Evolutionary conservation across 2,797 vertebrate species (phyloP), one percentile per base, ranked within the genome.

Genomic region (Microhierax caerulescens): DNA sequence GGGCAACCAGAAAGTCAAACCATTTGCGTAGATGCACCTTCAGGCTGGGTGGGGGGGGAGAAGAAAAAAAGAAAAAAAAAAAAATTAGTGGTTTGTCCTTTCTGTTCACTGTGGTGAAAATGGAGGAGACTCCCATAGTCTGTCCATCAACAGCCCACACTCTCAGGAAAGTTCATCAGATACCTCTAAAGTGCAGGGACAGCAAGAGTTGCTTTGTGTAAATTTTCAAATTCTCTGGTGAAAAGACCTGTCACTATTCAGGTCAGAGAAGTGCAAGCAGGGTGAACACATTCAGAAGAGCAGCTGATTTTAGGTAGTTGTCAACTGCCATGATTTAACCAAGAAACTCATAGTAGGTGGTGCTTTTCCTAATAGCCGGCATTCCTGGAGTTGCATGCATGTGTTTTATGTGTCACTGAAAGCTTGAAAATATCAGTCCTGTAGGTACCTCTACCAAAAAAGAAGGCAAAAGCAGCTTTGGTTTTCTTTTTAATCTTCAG

Each of bases 1-100:
- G 43, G 30, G 39, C 57, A 78, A 89, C 53, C 12, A 61, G 67
- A 79, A 91, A 82, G 72, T 68, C n/a, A 82, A 79, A n/a, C 12
- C 9, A 11, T 1, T 21, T 8, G 17, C 28, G 32, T 2, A 51
- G 39, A 25, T 39, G 10, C 3, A 74, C 6, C 25, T 80, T 59
- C 43, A 57, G 30, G 13, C 5, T 39, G 39, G 39, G 39, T 12
- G 39, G 5, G 11, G 37, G 37, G 37, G 11, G 37, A 11, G 37
- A 54, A 37, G n/a, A 30, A 3, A 3, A 64, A 37, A 13, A 8
- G 11, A 28, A 57, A 32, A 20, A 5, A 7, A 27, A 14, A 30
- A 51, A 50, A 36, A 32, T 34, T 41, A 0, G 15, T 25, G 15
- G 2, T 5, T 77, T 45, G 32, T 50, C n/a, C 16, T 84, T 50